Evolutionary conservation across 2,113 vertebrate genomes (phyloP).

Genomic region (Leucosticte australis): DNA sequence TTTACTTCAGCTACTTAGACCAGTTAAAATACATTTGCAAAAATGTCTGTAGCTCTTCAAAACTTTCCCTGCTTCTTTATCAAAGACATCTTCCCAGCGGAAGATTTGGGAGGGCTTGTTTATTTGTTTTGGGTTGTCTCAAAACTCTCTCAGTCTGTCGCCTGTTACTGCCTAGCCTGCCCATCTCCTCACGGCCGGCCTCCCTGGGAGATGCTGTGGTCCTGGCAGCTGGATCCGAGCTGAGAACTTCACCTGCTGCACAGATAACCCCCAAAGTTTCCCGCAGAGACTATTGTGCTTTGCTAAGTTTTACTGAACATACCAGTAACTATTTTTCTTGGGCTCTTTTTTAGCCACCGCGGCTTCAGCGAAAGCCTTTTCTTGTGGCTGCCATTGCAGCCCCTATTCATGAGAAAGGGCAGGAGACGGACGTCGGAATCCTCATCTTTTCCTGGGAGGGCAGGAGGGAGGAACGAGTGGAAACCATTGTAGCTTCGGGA

Average conservation of each 20-base stretch:
- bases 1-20: background rate
- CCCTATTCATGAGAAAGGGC: background rate
- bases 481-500: background rate
- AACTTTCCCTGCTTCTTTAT: slow-evolving; percentile 12
- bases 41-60: background rate
- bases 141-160: background rate
- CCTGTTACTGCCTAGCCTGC: background rate
- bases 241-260: background rate
- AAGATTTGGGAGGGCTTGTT: background rate
- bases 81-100: background rate
- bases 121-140: slow-evolving; percentile 38
- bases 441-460: background rate
- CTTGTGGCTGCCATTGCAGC: background rate
- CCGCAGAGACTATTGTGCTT: background rate
- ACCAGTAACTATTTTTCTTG: background rate
- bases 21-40: background rate
- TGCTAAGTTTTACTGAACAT: background rate
- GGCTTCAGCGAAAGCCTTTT: background rate
- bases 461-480: background rate
- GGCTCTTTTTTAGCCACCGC: background rate
- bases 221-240: background rate
- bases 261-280: background rate
- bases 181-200: background rate
- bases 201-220: background rate
- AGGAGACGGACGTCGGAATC: background rate